These are phyloP conservation scores for Harpalus rubripes DNA, from an alignment of 2,888 invertebrate species.

Conservation along the genomic window DNA sequence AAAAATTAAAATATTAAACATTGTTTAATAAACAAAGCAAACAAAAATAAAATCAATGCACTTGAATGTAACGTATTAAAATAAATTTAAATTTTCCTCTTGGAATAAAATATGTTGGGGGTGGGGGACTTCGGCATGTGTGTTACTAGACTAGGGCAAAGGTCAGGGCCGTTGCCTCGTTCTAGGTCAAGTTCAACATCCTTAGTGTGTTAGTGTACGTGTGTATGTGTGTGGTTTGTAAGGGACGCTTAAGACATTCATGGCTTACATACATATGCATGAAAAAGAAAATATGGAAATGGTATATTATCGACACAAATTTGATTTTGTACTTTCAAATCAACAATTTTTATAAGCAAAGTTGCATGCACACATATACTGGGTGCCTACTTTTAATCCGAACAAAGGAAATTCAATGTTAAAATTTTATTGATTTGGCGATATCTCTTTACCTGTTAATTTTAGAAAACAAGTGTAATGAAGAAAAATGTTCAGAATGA, in stretches of 20 bases:
- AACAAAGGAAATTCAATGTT: too few species aligned
- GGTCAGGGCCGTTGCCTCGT: constrained; percentile 72
- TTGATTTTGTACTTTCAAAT: too few species aligned
- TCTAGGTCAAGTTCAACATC: constrained; percentile 73
- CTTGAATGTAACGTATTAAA: not conserved
- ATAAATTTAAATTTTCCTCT: constrained; percentile 13
- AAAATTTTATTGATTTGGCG: too few species aligned
- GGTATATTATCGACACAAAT: too few species aligned
- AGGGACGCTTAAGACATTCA: constrained; percentile 34
- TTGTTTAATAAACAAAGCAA: not conserved
- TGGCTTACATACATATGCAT: constrained; percentile 1
- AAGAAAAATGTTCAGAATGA: too few species aligned
- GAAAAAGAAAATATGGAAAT: constrained; percentile 4
- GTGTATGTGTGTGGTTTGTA: constrained; percentile 11
- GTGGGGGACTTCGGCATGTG: constrained; percentile 28
- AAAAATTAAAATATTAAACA: constrained; percentile 12
- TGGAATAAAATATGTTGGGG: constrained; percentile 38
- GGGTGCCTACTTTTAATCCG: too few species aligned
- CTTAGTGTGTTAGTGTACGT: constrained; percentile 31
- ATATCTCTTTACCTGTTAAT: too few species aligned
- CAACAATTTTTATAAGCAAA: too few species aligned
- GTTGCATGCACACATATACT: too few species aligned
- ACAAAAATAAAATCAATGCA: not conserved
- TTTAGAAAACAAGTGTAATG: too few species aligned
- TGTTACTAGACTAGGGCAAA: constrained; percentile 70